Conservation (phyloP, 2,888 invertebrate genomes). For the Calephelis perditalis region DNA sequence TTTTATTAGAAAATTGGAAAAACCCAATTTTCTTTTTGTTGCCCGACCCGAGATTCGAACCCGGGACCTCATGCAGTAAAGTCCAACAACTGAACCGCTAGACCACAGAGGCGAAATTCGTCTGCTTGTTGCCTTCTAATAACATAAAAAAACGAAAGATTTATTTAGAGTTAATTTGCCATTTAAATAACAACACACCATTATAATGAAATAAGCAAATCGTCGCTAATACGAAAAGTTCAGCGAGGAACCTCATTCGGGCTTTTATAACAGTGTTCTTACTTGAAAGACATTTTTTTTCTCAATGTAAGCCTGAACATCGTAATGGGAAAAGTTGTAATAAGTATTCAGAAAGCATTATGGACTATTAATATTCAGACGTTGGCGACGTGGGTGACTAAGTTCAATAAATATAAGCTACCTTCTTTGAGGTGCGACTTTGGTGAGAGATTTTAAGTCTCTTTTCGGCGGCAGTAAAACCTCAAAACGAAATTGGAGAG, state of each 20-base stretch:
- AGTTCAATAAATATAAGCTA: constrained; percentile 18
- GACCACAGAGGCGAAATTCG: too few relatives aligned
- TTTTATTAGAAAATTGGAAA: too few relatives aligned
- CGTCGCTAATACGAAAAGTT: constrained; percentile 41
- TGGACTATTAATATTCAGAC: constrained; percentile 72
- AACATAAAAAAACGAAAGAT: too few relatives aligned
- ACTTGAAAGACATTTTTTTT: constrained; percentile 56
- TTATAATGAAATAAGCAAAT: constrained; percentile 8
- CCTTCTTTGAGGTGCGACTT: not conserved
- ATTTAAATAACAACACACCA: constrained; percentile 5
- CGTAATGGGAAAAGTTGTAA: constrained; percentile 76
- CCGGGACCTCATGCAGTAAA: too few relatives aligned
- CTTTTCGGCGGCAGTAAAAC: too few relatives aligned
- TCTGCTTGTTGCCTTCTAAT: too few relatives aligned
- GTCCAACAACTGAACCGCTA: too few relatives aligned
- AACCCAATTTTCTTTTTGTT: too few relatives aligned
- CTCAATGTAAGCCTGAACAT: constrained; percentile 60
- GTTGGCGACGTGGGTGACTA: constrained; percentile 40
- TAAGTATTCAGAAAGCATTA: constrained; percentile 73
- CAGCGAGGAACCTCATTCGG: constrained; percentile 40
- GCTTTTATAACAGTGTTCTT: constrained; percentile 36
- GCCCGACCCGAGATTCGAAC: too few relatives aligned
- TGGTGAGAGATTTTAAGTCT: not conserved
- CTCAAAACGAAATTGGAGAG: too few relatives aligned
- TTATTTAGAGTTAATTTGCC: not conserved